Evolutionary conservation across 1,140 invertebrate genomes (phyloP), one percentile per base, ranked within the genome.

Genomic region (Sarcophaga bullata): DNA sequence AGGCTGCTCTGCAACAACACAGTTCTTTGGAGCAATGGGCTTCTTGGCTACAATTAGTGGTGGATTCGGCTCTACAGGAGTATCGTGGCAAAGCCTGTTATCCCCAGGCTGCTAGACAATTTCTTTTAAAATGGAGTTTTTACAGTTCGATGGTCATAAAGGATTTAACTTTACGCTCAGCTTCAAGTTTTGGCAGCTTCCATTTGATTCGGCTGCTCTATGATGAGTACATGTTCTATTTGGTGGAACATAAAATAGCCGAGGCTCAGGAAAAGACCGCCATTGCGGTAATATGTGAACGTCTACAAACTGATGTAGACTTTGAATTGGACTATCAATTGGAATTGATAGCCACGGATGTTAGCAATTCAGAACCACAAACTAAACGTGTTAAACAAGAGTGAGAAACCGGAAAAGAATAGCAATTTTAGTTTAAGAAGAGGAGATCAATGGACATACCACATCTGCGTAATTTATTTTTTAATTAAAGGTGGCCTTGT

Each of bases 201-300:
- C 98, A 99, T 92, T 93, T 99, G 75, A 98, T 99, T 86, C 94
- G 98, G 73, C 92, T 99, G 84, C 92, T 99, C 37, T 99, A 98
- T 91, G 98, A 99, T 91, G 99, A 99, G 91, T 99, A 99, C 90
- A 98, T 99, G 95, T 98, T 98, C 92, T 99, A 98, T 91, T 92
- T 99, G 84, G 97, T 99, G 85, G 98, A 99, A 91, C 96, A 98
- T 90, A 95, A 97, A 91, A 97, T 99, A 48, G 98, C 98, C 25
- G 93, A 95, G 87, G 96, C 96, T 48, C 95, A 95, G 58, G 95
- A 95, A 62, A 95, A 96, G 86, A 97, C 98, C 81, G 96, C 97
- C 72, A 98, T 99, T 89, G 96, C 97, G 84, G 97, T 99, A 81
- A 98, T 99, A 94, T 89, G 89, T 47, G 89, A 90, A 83, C 86